phyloP scores from a whole-genome alignment of 2,888 invertebrate species.

The Sesia apiformis region DNA sequence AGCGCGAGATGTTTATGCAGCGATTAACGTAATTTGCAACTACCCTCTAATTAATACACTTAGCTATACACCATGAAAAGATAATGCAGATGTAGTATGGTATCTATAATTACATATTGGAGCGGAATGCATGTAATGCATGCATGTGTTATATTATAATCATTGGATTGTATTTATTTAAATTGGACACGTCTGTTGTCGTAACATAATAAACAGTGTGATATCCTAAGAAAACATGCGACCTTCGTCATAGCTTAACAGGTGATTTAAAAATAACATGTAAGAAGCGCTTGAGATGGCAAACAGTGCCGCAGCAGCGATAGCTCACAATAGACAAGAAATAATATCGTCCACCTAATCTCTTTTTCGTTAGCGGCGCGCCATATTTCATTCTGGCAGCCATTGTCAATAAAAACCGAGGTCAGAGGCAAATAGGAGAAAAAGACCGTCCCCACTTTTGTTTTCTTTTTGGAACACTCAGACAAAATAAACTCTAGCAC shows the following conservation, averaged over 20 bases:
- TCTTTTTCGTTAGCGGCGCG: conserved; percentile 65
- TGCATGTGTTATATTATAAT: too few relatives aligned
- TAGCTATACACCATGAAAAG: too few relatives aligned
- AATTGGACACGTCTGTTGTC: not conserved
- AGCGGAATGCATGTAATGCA: too few relatives aligned
- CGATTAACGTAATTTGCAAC: not conserved
- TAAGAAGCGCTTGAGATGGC: conserved; percentile 17
- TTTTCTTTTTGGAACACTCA: conserved; percentile 64
- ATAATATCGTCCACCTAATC: conserved; percentile 67
- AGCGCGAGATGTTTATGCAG: not conserved
- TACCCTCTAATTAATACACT: too few relatives aligned
- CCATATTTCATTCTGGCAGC: conserved; percentile 73
- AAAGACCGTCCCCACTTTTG: conserved; percentile 58
- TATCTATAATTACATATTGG: too few relatives aligned
- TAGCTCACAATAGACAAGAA: conserved; percentile 35
- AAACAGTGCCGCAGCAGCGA: conserved; percentile 43
- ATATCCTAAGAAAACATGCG: conserved; percentile 7
- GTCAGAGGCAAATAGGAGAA: conserved; percentile 70
- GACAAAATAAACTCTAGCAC: conserved; percentile 63
- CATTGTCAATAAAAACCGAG: conserved; percentile 70
- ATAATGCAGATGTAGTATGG: too few relatives aligned
- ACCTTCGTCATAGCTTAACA: conserved; percentile 52
- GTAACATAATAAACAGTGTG: conserved; percentile 5
- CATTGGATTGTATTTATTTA: too few relatives aligned
- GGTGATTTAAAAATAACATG: conserved; percentile 47